Evolutionary conservation across 2,888 invertebrate genomes (phyloP).

Genomic region (Euzetes globulus): DNA sequence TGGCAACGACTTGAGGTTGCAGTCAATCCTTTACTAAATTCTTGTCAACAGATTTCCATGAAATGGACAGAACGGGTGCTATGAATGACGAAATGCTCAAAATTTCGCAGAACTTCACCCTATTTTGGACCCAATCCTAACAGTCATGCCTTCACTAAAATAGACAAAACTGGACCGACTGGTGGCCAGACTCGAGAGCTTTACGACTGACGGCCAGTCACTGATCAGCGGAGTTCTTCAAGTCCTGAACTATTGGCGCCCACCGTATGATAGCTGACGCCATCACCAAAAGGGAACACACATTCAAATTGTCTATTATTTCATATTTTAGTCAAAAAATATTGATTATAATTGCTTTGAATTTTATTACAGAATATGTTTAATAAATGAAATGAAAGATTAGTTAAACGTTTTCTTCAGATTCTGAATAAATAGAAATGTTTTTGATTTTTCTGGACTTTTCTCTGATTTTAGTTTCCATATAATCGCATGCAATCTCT

Average conservation of each 20-base stretch:
- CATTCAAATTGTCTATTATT: too few relatives aligned
- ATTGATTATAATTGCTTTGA: too few relatives aligned
- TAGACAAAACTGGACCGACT: constrained; percentile 68
- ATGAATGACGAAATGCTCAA: constrained; percentile 49
- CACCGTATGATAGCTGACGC: constrained; percentile 68
- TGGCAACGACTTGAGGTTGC: constrained; percentile 29
- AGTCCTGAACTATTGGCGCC: constrained; percentile 83
- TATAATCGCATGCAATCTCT: too few relatives aligned
- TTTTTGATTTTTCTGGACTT: too few relatives aligned
- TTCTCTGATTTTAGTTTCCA: too few relatives aligned
- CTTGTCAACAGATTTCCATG: neutral
- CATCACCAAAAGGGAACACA: constrained; percentile 4
- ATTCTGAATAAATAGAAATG: too few relatives aligned
- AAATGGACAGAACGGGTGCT: constrained; percentile 46
- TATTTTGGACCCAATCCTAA: constrained; percentile 73
- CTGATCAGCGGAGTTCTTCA: constrained; percentile 90
- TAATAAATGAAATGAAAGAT: too few relatives aligned
- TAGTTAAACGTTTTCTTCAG: too few relatives aligned
- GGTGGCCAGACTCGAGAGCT: constrained; percentile 83
- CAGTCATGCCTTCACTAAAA: constrained; percentile 70
- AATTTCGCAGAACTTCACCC: constrained; percentile 61
- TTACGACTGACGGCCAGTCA: constrained; percentile 94
- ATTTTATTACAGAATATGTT: too few relatives aligned
- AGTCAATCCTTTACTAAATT: constrained; percentile 22
- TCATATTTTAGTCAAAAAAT: too few relatives aligned